phyloP scores from a whole-genome alignment of 2,797 vertebrate genomes.

The Anas georgica region DNA sequence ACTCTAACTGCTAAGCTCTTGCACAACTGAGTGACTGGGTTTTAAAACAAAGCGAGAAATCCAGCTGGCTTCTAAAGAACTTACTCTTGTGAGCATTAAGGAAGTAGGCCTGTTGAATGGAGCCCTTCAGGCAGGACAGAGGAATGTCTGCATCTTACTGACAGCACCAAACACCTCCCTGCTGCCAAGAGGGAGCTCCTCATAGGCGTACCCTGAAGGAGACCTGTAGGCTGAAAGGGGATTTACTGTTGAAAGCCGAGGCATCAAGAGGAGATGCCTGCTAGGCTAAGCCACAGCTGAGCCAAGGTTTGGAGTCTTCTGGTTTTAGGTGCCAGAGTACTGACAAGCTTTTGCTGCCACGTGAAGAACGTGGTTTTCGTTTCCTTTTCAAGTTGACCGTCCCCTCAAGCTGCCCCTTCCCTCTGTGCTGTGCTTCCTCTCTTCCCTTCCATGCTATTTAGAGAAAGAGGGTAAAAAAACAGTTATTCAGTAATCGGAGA shows the following conservation, averaged over 20 bases:
- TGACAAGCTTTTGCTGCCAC: not conserved
- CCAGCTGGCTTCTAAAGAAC: not conserved
- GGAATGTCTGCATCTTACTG: not conserved
- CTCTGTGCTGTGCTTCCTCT: not conserved
- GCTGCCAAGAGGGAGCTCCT: not conserved
- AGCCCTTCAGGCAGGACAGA: not conserved
- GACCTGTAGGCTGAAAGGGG: not conserved
- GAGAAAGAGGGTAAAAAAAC: not conserved
- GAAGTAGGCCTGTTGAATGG: not conserved
- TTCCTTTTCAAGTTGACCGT: not conserved
- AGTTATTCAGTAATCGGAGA: not conserved
- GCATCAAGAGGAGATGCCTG: not conserved
- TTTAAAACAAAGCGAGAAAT: not conserved
- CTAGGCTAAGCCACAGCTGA: not conserved
- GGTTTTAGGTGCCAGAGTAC: not conserved
- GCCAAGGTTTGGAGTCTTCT: not conserved
- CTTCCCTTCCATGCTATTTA: not conserved
- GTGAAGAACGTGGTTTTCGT: not conserved
- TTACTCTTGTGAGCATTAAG: not conserved
- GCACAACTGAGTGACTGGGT: not conserved
- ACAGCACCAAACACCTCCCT: not conserved
- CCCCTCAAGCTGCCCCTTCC: not conserved
- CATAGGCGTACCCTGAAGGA: not conserved
- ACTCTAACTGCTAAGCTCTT: not conserved
- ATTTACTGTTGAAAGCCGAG: not conserved